Evolutionary conservation across 2,113 vertebrate species (phyloP).

Genomic region (Tachysurus vachellii): DNA sequence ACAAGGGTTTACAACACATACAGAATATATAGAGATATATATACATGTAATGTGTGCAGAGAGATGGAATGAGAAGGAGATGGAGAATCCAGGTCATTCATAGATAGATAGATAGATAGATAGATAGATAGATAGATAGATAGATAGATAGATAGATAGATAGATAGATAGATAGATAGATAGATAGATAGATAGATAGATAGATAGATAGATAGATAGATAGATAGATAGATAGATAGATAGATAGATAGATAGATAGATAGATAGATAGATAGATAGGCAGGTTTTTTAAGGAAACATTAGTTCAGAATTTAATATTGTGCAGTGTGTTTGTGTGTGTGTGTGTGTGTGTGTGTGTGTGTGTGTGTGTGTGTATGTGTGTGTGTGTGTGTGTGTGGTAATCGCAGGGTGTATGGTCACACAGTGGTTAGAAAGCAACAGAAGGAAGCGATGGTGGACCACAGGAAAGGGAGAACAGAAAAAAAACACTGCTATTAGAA

Average conservation of each 20-base stretch:
- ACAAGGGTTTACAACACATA: conserved; percentile 28
- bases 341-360: conserved; percentile 21
- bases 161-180: not conserved
- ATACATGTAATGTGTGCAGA: conserved; percentile 2
- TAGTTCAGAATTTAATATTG: conserved; percentile 61
- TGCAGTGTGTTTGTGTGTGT: not conserved
- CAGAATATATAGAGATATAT: not conserved
- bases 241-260: not conserved
- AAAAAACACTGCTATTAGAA: conserved; percentile 55
- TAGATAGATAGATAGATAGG: not conserved
- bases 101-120: not conserved
- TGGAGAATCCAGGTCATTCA: conserved; percentile 35
- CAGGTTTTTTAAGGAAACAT: conserved; percentile 44
- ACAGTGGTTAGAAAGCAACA: conserved; percentile 35
- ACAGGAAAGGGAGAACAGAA: conserved; percentile 47
- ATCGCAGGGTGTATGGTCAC: conserved; percentile 32
- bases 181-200: not conserved
- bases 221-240: not conserved
- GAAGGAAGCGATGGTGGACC: conserved; percentile 48
- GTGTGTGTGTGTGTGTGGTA: conserved; percentile 37
- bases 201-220: not conserved
- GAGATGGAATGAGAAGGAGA: conserved; percentile 24
- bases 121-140: not conserved
- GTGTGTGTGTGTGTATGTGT: not conserved
- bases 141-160: not conserved